Evolutionary conservation across 2,888 invertebrate species (phyloP), one percentile per base, ranked within the genome.

Genomic region (Eremobia ochroleuca): DNA sequence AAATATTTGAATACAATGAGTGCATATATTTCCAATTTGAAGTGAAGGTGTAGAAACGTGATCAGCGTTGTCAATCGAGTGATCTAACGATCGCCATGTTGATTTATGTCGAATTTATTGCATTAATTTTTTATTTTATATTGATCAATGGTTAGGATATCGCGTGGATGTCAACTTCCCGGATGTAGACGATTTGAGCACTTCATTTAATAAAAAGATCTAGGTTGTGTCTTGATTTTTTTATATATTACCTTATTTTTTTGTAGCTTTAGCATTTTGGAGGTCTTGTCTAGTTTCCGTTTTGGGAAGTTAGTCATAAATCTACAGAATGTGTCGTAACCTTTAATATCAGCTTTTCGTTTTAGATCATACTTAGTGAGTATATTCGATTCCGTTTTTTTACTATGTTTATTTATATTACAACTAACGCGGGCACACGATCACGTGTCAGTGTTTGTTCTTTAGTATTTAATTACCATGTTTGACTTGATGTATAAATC

Each of bases 61-160:
- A 75, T 79, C 76, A 68, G 71, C 55, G 70, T 79, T 88, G 89
- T 87, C 88, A 90, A 85, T 86, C 66, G 73, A 76, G 28, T 82
- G 83, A 79, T 79, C 70, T 87, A 75, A 67, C 70, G 76, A 67
- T 76, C 66, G 61, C 81, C 81, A 55, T 34, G 65, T 87, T 80
- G 85, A 86, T 85, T 89, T 87, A 85, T 87, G 73, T 82, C 9
- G 18, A 81, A 70, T 87, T 83, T 79, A 87, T 79, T 76, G 37
- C 86, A 72, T 83, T 78, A 76, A 85, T 79, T 81, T 68, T 49
- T 65, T 73, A 73, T 72, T 77, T 70, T 5, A 31, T 61, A 46
- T 65, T 78, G 49, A 74, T 85, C 21, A 37, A 49, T 68, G 31
- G 40, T n/a, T 49, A 64, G 37, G n/a, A 34, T 75, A 46, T 13